A percentile compares a stretch with the other conserved stretches of the same genome.
These are phyloP conservation scores for Scatophagus argus DNA, from an alignment of 2,113 vertebrate genomes.

Conservation along the genomic window DNA sequence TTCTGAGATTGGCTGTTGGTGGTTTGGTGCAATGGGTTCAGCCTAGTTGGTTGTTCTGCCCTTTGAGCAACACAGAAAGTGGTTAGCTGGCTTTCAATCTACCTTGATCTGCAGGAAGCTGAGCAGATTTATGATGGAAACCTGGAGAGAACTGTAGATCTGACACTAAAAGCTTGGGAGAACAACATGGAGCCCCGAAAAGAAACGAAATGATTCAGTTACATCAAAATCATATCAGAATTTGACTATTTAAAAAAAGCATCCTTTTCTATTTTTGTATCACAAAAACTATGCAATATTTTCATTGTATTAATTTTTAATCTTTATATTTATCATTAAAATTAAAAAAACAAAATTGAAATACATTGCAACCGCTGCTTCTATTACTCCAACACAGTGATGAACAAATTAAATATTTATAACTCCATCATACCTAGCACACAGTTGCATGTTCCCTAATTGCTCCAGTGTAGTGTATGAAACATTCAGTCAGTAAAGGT, in stretches of 20 bases:
- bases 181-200: slow-evolving; percentile 15
- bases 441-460: neutral
- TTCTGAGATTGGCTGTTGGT: slow-evolving; percentile 65
- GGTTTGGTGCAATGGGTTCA: slow-evolving; percentile 70
- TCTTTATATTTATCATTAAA: neutral
- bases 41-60: slow-evolving; percentile 53
- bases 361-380: neutral
- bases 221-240: slow-evolving; percentile 16
- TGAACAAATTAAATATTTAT: slow-evolving; percentile 28
- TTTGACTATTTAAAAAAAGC: neutral
- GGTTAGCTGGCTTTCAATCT: slow-evolving; percentile 40
- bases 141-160: slow-evolving; percentile 3
- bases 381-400: neutral
- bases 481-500: slow-evolving; percentile 17
- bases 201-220: slow-evolving; percentile 12
- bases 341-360: neutral
- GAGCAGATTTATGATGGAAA: slow-evolving; percentile 16
- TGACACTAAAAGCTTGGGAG: slow-evolving; percentile 27
- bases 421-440: neutral
- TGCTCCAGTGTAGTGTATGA: slow-evolving; percentile 7
- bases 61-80: slow-evolving; percentile 21
- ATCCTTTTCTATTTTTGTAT: neutral
- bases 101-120: slow-evolving; percentile 34
- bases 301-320: neutral
- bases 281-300: neutral